Evolutionary conservation across 2,113 vertebrate species (phyloP), one percentile per base, ranked within the genome.

Genomic region (Dicentrarchus labrax): DNA sequence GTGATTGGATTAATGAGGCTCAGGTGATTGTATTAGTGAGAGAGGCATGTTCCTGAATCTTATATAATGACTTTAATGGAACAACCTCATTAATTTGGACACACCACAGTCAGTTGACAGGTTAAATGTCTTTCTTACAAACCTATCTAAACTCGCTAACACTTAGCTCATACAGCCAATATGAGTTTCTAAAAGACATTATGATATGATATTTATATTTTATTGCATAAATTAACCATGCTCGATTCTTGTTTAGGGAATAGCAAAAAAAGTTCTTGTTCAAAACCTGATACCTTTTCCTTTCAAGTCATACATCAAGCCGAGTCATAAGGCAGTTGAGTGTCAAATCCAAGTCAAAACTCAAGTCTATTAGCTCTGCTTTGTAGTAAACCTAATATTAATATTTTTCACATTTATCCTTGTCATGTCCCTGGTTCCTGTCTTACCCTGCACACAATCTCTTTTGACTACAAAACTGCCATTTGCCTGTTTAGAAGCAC

Each of bases 391-490:
- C 41, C 53, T 3, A 12, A 11, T 12, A 3, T 5, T 62, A n/a
- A 4, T n/a, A 5, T 50, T 54, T 72, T 22, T 41, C 53, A 54
- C 36, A 22, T 48, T 17, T 38, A 70, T n/a, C 7, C 21, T 3
- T 53, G 8, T 70, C 12, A 12, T 24, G 21, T 41, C 5, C 8
- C 24, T 30, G 57, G 45, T 4, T 17, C 16, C 24, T n/a, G 6
- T 68, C 48, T 11, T 17, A 47, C 30, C 48, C 4, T 21, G 65
- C 45, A 57, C 36, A 69, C 19, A 38, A 11, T 30, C 24, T 59
- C 38, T 15, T 62, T 13, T 22, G 54, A 69, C 59, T 53, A 8
- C 43, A 64, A 30, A 66, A 47, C 67, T 56, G 74, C 60, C 59
- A 8, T 47, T 75, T 5, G 11, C 56, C n/a, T 47, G 30, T 68